These are phyloP conservation scores for Acleris literana DNA, from an alignment of 2,888 invertebrate species.

Conservation along the genomic window DNA sequence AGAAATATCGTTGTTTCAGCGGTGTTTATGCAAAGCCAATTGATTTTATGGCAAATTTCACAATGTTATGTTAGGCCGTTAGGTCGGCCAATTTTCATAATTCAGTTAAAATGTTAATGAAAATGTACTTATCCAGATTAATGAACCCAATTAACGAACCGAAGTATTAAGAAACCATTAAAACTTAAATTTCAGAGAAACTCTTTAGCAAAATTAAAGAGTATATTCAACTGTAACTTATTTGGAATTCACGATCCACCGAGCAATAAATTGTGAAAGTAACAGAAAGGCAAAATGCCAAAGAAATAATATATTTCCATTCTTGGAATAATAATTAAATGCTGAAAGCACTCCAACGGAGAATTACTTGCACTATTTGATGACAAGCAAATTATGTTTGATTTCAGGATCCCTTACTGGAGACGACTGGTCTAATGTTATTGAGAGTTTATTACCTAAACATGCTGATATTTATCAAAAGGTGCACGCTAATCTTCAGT, in stretches of 20 bases:
- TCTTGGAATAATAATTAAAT: constrained; percentile 5
- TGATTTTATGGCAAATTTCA: constrained; percentile 3
- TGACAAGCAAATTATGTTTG: constrained; percentile 35
- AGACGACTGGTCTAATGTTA: constrained; percentile 83
- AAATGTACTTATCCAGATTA: background rate
- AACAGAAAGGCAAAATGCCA: constrained; percentile 45
- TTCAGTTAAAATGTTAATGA: background rate
- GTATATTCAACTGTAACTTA: constrained; percentile 4
- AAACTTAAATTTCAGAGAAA: background rate
- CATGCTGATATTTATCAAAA: constrained; percentile 76
- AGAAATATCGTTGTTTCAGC: background rate
- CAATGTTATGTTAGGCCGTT: constrained; percentile 7
- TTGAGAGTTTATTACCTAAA: constrained; percentile 82
- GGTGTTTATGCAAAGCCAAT: background rate
- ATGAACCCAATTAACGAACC: background rate
- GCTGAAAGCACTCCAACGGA: background rate
- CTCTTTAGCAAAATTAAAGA: background rate
- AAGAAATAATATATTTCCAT: constrained; percentile 45
- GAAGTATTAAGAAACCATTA: too few relatives aligned
- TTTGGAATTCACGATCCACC: constrained; percentile 3
- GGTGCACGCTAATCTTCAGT: constrained; percentile 72
- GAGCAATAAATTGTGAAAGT: constrained; percentile 22
- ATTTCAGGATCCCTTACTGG: constrained; percentile 81
- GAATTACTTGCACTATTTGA: constrained; percentile 15
- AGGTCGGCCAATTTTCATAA: background rate